phyloP scores from a whole-genome alignment of 2,888 invertebrate genomes.

The Sinohyriopsis cumingii region DNA sequence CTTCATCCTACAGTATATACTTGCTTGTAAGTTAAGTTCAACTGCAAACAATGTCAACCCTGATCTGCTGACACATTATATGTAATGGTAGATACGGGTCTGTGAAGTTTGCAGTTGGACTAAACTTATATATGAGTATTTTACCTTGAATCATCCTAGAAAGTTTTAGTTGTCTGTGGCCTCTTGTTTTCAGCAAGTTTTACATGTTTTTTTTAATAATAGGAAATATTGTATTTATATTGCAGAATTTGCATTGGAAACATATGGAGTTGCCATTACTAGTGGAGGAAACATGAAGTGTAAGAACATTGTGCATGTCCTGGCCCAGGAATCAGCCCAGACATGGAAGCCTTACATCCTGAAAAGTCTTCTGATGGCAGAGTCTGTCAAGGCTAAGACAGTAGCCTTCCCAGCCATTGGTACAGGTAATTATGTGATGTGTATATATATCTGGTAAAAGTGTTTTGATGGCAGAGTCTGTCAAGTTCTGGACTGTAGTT shows the following conservation, averaged over 20 bases:
- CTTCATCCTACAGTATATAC: too few species aligned
- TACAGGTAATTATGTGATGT: slow-evolving; percentile 18
- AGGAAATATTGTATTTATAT: too few species aligned
- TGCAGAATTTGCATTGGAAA: slow-evolving; percentile 13
- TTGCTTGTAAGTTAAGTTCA: too few species aligned
- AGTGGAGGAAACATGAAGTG: slow-evolving; percentile 23
- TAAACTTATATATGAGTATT: too few species aligned
- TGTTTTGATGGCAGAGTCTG: slow-evolving; percentile 25
- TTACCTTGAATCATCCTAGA: too few species aligned
- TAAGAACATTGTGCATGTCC: slow-evolving; percentile 22
- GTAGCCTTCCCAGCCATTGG: slow-evolving; percentile 38
- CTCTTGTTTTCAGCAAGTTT: too few species aligned
- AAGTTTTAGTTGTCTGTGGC: too few species aligned
- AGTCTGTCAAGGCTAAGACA: slow-evolving; percentile 15
- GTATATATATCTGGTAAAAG: neutral
- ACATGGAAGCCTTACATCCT: slow-evolving; percentile 20
- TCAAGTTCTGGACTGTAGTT: slow-evolving; percentile 16
- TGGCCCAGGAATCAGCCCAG: slow-evolving; percentile 9
- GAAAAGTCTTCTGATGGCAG: slow-evolving; percentile 20
- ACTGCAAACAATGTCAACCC: too few species aligned
- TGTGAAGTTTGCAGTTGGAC: too few species aligned
- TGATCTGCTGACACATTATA: too few species aligned
- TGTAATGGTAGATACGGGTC: too few species aligned
- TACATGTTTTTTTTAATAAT: too few species aligned
- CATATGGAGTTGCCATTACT: slow-evolving; percentile 20